Evolutionary conservation across 2,888 invertebrate species (phyloP), one percentile per base, ranked within the genome.

Genomic region (Listrodromus nycthemerus): DNA sequence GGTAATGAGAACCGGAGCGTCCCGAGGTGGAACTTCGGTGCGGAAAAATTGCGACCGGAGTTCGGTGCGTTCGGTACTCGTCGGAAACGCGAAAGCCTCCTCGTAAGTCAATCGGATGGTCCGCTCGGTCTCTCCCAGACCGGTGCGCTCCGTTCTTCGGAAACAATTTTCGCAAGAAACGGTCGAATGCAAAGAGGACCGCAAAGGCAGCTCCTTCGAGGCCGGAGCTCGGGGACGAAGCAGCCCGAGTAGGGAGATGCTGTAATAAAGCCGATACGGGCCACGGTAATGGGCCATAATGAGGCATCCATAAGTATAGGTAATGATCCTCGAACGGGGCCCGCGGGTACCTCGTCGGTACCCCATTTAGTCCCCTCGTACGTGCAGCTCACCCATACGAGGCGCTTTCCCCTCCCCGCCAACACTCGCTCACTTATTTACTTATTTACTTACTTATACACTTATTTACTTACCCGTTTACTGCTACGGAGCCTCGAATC

Each of bases 231-330:
- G 33, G 33, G n/a, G 33, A 63, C 30, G 63, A 33, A 13, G 27
- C 33, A 19, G 37, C n/a, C 33, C 6, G 50, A 65, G 33, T 84
- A 84, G 88, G 90, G 88, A 0, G 33, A 87, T 89, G 81, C 89
- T 90, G 90, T 92, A 91, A 92, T 91, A 91, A 91, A 91, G 90
- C 89, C 89, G 92, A 92, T 92, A 91, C 91, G 91, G 88, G 88
- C 89, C 88, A 74, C 91, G 89, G 91, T 93, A 93, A 93, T 93
- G 92, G 92, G 91, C 90, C 90, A 92, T 93, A 93, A 93, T 93
- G 91, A 91, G 89, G 89, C 90, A 89, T 87, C 90, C 90, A 82
- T 87, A 92, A 92, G 92, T 91, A 92, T 90, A 90, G 91, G 91
- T 92, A 92, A 92, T 92, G 90, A 90, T 83, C 83, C 85, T 65